phyloP scores from a whole-genome alignment of 2,888 invertebrate species.

The Ophonus ardosiacus region DNA sequence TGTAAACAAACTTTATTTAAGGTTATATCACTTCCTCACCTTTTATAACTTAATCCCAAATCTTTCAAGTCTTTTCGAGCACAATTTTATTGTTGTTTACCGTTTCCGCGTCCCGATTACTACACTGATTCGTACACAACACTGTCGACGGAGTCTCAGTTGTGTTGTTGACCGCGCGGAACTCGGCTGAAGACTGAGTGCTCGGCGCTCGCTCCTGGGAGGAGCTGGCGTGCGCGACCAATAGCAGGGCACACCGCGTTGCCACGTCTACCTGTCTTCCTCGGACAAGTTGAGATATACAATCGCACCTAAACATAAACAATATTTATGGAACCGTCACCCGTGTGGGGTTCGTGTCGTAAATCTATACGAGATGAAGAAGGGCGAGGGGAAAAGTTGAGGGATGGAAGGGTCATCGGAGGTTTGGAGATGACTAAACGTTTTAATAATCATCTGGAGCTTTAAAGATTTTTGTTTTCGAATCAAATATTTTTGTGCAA shows the following conservation, averaged over 20 bases:
- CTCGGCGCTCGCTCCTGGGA: slow-evolving; percentile 71
- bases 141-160: background rate
- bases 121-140: slow-evolving; percentile 20
- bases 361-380: slow-evolving; percentile 73
- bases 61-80: background rate
- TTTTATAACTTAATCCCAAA: no score
- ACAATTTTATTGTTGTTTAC: background rate
- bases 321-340: slow-evolving; percentile 76
- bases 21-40: no score
- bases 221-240: slow-evolving; percentile 72
- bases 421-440: background rate
- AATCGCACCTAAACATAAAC: slow-evolving; percentile 74
- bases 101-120: background rate
- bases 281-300: slow-evolving; percentile 69
- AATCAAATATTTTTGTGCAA: no score
- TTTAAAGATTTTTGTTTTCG: background rate
- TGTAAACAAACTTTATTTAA: no score
- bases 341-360: slow-evolving; percentile 75
- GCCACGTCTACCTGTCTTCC: slow-evolving; percentile 73
- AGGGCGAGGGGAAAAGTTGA: slow-evolving; percentile 5
- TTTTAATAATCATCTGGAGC: background rate
- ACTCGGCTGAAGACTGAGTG: slow-evolving; percentile 71
- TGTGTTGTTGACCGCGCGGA: slow-evolving; percentile 70
- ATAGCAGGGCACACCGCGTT: slow-evolving; percentile 73
- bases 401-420: background rate